These are phyloP conservation scores for Chlamydotis undulata DNA, from an alignment of 2,113 vertebrate species.

Conservation along the genomic window DNA sequence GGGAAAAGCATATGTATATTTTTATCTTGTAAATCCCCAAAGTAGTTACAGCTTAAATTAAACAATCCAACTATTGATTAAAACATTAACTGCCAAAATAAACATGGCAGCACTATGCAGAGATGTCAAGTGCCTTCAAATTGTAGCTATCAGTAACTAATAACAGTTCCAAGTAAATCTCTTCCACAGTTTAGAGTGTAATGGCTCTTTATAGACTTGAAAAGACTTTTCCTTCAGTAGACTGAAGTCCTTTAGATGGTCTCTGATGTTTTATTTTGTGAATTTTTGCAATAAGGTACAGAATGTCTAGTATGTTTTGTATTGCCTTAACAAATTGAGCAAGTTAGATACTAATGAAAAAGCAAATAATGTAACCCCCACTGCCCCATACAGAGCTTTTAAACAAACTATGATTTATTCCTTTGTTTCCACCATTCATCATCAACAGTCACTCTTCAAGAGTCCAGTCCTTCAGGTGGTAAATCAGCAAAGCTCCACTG, in stretches of 20 bases:
- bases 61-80: conserved; percentile 34
- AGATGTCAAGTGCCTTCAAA: conserved; percentile 1
- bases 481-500: conserved; percentile 12
- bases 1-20: not conserved
- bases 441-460: not conserved
- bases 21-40: conserved; percentile 7
- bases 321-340: not conserved
- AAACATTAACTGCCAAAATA: conserved; percentile 50
- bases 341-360: not conserved
- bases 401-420: not conserved
- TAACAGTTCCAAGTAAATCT: not conserved
- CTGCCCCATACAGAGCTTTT: not conserved
- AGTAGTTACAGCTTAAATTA: conserved; percentile 21
- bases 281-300: not conserved
- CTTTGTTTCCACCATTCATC: conserved; percentile 14
- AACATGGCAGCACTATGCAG: not conserved
- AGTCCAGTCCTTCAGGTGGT: not conserved
- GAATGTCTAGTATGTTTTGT: not conserved
- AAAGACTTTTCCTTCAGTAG: conserved; percentile 9
- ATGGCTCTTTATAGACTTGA: not conserved
- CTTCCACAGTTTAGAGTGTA: conserved; percentile 22
- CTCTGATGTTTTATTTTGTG: not conserved
- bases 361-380: not conserved
- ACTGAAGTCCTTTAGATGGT: not conserved
- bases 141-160: not conserved